Base-by-base conservation (phyloP, 2,113 vertebrate species). In the Numenius arquata region DNA sequence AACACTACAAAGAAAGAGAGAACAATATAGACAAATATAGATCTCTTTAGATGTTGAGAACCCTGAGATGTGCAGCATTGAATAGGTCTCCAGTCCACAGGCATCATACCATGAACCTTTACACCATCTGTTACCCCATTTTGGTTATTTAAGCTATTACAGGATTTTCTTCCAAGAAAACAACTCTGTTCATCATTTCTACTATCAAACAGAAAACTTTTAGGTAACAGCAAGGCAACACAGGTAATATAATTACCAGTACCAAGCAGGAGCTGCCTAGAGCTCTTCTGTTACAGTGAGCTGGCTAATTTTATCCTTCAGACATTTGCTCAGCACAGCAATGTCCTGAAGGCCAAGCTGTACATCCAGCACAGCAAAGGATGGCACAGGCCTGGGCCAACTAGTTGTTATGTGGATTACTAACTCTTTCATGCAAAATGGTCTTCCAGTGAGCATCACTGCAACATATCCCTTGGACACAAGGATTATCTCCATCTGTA, bases 351-450 rank as follows among this genome's bases (percentile, higher is more conserved):
- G n/a, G 25, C 15, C 52, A 83, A 67, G 25, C 5, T 82, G 30
- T 38, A 41, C n/a, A 25, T 43, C 9, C 22, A 88, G 30, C 19
- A 36, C 9, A 71, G 11, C 7, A 71, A 43, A 74, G 7, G 3
- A 83, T 2, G 8, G 8, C 27, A 36, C 12, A 29, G 4, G 2
- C 19, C n/a, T 27, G 17, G 26, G 21, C 7, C 52, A 48, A 5
- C 12, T 62, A 11, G 6, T 19, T 66, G 17, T 47, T 45, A 5
- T 5, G 11, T 48, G 10, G 38, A 13, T 48, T 47, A 36, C 1
- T 4, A 74, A 8, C 8, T 1, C 15, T 80, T 23, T 21, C 12
- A 58, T 10, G 7, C 22, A 29, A 13, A 45, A 40, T 0, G 0
- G 16, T 56, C 18, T 77, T 70, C 8, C 50, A 32, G 17, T 34